phyloP scores from a whole-genome alignment of 2,888 invertebrate species.

The Agonopterix heracliana region DNA sequence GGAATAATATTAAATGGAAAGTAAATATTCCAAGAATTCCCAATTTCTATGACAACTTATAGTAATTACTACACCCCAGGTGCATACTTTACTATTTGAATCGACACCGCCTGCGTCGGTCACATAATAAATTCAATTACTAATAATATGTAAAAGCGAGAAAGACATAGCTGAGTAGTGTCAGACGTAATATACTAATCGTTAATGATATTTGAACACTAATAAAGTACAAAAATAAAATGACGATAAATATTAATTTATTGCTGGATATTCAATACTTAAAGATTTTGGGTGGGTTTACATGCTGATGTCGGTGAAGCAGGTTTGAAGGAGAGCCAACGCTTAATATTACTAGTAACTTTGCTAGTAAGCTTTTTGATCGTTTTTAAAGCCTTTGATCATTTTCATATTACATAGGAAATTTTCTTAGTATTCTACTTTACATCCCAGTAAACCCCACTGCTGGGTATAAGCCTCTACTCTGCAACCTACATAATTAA shows the following conservation, averaged over 20 bases:
- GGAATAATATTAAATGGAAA: slow-evolving; percentile 45
- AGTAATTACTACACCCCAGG: slow-evolving; percentile 48
- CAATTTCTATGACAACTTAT: slow-evolving; percentile 31
- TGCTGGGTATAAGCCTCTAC: no score
- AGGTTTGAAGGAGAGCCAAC: no score
- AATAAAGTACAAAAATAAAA: slow-evolving; percentile 66
- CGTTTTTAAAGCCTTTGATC: no score
- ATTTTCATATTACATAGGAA: no score
- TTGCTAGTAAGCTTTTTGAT: no score
- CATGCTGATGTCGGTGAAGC: slow-evolving; percentile 24
- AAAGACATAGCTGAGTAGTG: slow-evolving; percentile 26
- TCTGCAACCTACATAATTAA: no score
- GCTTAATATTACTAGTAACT: no score
- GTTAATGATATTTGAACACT: slow-evolving; percentile 68
- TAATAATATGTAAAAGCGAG: slow-evolving; percentile 29
- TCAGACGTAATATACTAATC: slow-evolving; percentile 56
- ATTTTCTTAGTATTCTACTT: no score
- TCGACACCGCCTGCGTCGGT: slow-evolving; percentile 36
- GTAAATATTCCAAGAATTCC: slow-evolving; percentile 49
- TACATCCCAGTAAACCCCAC: no score
- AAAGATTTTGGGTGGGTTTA: slow-evolving; percentile 31
- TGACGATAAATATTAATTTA: slow-evolving; percentile 67
- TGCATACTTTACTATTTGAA: slow-evolving; percentile 42
- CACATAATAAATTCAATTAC: slow-evolving; percentile 52
- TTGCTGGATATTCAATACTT: slow-evolving; percentile 53